Base-by-base conservation (phyloP, 2,888 invertebrate species). In the Tipula unca region DNA sequence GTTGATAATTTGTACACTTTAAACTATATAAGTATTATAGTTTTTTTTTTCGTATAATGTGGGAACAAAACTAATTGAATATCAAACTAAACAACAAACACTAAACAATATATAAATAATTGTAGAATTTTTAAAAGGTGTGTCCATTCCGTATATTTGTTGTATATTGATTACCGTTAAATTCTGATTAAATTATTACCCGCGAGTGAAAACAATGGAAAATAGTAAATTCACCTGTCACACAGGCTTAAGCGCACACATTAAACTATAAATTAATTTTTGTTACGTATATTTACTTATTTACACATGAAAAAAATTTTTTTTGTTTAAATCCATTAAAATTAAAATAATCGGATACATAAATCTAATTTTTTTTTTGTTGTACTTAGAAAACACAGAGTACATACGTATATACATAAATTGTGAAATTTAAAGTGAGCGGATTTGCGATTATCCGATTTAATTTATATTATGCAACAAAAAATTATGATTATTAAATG, bases 81-180 rank as follows among this genome's bases (percentile, higher is more conserved):
- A 69, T 69, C 25, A 3, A 25, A 69, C n/a, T n/a, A n/a, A n/a
- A n/a, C n/a, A n/a, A 69, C 69, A 69, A 54, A 48, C 48, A 48
- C 48, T 5, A 48, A 48, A 48, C 17, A 48, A 48, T 48, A 48
- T 17, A 48, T 69, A 69, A 69, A 25, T 69, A 69, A 25, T 17
- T 17, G 13, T 13, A 39, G 10, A 39, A 39, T 17, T 48, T 48
- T n/a, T 14, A n/a, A 48, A 69, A 69, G 69, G 69, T 69, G 69
- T 69, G 69, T 69, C 69, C 25, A 69, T 20, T 48, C 17, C 17
- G 17, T 69, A 69, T 54, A 54, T 69, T 69, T 69, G 69, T 69
- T 69, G 69, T 69, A n/a, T n/a, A 69, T 69, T 69, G 69, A 69
- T 69, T 69, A 69, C 69, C 69, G 69, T 69, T 69, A 69, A 69